Percentiles rank a stretch among this genome's conserved stretches.
Conservation (phyloP, 2,113 vertebrate species). For the Nothoprocta pentlandii region DNA sequence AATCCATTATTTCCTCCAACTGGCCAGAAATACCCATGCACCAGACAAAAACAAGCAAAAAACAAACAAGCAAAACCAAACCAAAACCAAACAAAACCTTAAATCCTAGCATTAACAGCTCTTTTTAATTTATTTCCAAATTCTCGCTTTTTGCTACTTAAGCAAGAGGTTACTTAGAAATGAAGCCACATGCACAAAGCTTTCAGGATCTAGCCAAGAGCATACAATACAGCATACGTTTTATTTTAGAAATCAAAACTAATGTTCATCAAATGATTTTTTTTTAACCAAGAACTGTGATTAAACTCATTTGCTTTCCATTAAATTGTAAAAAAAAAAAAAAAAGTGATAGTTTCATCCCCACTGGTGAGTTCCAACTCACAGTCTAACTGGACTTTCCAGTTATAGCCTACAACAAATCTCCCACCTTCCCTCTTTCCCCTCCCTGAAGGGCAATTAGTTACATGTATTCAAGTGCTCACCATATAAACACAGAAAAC, state of each 20-base stretch:
- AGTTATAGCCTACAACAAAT: neutral
- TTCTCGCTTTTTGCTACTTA: neutral
- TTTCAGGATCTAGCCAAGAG: accelerated
- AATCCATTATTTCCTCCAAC: neutral
- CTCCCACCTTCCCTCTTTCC: neutral
- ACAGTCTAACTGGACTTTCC: neutral
- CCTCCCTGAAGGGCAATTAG: neutral
- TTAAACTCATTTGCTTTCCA: neutral
- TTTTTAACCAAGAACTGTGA: neutral
- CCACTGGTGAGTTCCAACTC: neutral
- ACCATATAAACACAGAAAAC: neutral
- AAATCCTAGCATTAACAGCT: neutral
- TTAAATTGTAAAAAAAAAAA: neutral
- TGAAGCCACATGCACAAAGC: neutral
- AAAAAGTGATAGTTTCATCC: neutral
- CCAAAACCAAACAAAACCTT: too few species aligned
- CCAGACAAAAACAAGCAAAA: neutral
- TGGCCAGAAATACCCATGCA: neutral
- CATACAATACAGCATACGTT: neutral
- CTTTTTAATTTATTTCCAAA: neutral
- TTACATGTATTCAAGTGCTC: neutral
- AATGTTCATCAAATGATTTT: neutral
- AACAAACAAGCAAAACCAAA: too few species aligned
- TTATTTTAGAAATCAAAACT: neutral
- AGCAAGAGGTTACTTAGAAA: neutral